Base-by-base conservation (phyloP, 2,888 invertebrate species). In the Stenodera caucasica region DNA sequence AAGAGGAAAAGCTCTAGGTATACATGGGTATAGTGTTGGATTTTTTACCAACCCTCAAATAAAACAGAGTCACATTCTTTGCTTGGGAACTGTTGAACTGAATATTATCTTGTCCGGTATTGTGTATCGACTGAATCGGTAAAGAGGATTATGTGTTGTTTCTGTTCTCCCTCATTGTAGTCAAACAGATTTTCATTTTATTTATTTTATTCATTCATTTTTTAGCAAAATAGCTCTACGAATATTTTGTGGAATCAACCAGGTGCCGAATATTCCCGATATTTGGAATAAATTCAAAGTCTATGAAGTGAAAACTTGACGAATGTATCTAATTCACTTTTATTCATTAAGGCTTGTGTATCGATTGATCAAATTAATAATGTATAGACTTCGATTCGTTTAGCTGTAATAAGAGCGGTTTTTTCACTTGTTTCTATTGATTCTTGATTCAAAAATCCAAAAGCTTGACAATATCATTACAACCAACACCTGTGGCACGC, bases 401-500 rank as follows among this genome's bases (percentile, higher is more conserved):
- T 9, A 7, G 30, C 7, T 37, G 7, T 37, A 37, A 37, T 30
- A 30, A 7, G 30, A 30, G 3, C 7, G 26, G 7, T 30, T 30
- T 30, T 30, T 30, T 26, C 26, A 30, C 4, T 7, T 30, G 8
- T 37, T 37, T 37, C 8, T 37, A 37, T 37, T 8, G 37, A 37
- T 37, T 37, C 15, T 6, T 15, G 14, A n/a, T 37, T 40, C 11
- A 73, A 70, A 70, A 70, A 65, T 67, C 67, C 66, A 69, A 72
- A 72, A 66, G 69, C 72, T 72, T 72, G 73, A 74, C 74, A 66
- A 64, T 67, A 71, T 76, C 77, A 77, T 78, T 77, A 77, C 69
- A 63, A 66, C 67, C 72, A 73, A 77, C 77, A 77, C 77, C 77
- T 78, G 77, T 78, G 70, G 77, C 78, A 78, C 77, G 78, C 77